These are phyloP conservation scores for Hypothenemus hampei DNA, from an alignment of 1,140 invertebrate species.

Conservation along the genomic window DNA sequence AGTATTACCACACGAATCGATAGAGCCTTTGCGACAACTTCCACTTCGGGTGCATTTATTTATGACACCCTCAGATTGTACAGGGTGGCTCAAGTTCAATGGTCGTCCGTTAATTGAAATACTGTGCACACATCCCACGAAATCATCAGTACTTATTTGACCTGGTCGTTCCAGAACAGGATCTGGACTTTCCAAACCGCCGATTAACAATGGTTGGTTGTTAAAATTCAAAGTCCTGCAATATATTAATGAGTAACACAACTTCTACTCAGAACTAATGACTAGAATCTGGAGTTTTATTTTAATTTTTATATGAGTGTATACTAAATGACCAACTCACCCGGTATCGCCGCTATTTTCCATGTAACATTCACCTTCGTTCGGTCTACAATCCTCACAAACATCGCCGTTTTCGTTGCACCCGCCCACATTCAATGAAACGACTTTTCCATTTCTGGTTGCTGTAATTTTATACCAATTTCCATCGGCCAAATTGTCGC, in stretches of 20 bases:
- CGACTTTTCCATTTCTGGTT: constrained; percentile 79
- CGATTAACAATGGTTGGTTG: constrained; percentile 78
- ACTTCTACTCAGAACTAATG: not conserved
- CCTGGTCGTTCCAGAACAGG: constrained; percentile 79
- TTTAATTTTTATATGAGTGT: not conserved
- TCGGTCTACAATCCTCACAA: constrained; percentile 79
- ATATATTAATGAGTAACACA: constrained; percentile 2
- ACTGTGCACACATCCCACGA: constrained; percentile 89
- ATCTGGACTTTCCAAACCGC: constrained; percentile 77
- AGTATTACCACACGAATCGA: constrained; percentile 53
- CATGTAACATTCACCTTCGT: constrained; percentile 73
- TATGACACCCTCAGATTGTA: constrained; percentile 65
- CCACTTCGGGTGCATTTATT: constrained; percentile 68
- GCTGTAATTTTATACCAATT: constrained; percentile 89
- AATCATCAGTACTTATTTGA: constrained; percentile 85
- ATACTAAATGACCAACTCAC: constrained; percentile 52
- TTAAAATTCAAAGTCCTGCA: constrained; percentile 86
- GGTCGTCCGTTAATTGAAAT: constrained; percentile 79
- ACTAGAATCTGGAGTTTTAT: no score
- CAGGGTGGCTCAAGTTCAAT: constrained; percentile 72
- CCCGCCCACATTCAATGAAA: constrained; percentile 73
- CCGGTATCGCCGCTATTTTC: constrained; percentile 79
- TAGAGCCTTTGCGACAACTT: constrained; percentile 49
- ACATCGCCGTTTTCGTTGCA: constrained; percentile 80
- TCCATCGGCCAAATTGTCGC: constrained; percentile 71